Evolutionary conservation across 2,113 vertebrate species (phyloP).

Genomic region (Mirza zaza): DNA sequence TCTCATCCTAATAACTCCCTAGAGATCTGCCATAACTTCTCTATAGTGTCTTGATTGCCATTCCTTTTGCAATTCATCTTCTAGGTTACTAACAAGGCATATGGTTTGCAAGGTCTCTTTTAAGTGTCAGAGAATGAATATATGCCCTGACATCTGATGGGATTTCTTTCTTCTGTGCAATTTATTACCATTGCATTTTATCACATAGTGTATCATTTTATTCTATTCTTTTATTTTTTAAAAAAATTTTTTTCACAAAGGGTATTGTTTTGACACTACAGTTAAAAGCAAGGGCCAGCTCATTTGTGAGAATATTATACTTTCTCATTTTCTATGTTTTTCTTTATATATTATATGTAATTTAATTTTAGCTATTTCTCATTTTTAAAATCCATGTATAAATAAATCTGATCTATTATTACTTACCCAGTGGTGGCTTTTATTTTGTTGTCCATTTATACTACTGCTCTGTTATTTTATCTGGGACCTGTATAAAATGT

Average conservation of each 20-base stretch:
- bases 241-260: background rate
- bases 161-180: background rate
- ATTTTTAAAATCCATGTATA: background rate
- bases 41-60: background rate
- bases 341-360: constrained; percentile 1
- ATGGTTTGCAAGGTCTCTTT: background rate
- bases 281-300: background rate
- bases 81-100: background rate
- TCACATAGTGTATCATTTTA: background rate
- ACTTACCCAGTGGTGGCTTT: background rate
- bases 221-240: no score
- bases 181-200: background rate
- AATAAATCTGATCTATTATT: background rate
- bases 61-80: background rate
- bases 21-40: background rate
- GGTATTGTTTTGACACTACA: background rate
- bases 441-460: background rate
- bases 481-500: background rate
- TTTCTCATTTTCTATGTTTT: background rate
- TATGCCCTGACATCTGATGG: background rate
- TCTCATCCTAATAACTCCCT: background rate
- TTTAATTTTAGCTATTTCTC: constrained; percentile 12
- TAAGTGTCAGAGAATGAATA: background rate
- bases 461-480: background rate
- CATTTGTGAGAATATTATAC: background rate